Base-by-base conservation (phyloP, 2,888 invertebrate species). In the Lottia scabra region DNA sequence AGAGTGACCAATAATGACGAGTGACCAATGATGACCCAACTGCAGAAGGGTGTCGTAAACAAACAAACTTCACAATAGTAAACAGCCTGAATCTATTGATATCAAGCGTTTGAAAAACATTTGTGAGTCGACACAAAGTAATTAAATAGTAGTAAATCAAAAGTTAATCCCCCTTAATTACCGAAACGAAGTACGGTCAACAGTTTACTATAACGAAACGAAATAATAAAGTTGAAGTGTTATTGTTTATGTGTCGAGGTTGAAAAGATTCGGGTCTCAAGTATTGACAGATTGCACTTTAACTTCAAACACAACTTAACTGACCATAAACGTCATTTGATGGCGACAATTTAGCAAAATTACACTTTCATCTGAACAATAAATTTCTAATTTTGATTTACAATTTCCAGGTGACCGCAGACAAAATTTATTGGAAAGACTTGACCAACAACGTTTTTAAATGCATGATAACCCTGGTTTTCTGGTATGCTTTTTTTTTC, bases 111-210 rank as follows among this genome's bases (percentile, higher is more conserved):
- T 56, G 56, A 23, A 56, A 56, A 56, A 56, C 56, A 56, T 23
- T 56, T 10, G 56, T 19, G 56, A 56, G 56, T 23, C 56, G 19
- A 56, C 19, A 56, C 56, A 56, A 56, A 56, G 56, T 23, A 56
- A 56, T 56, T 56, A 56, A 56, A 56, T 23, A 56, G 19, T 56
- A 56, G 19, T 56, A 56, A 56, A 56, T 56, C 56, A 56, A 56
- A 56, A 56, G 56, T 56, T 56, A 56, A 56, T 56, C 56, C 23
- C 56, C 56, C 23, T 56, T 56, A 56, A 56, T 56, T 56, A 56
- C 56, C 56, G 19, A 56, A 56, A 56, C 56, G 56, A 56, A 56
- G 23, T 23, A 56, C 19, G 13, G 56, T 56, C 56, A 56, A 56
- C 23, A 23, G 56, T 10, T 23, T 56, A 23, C 19, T 56, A 56